Evolutionary conservation across 2,888 invertebrate species (phyloP).

Genomic region (Hemistola chrysoprasaria): DNA sequence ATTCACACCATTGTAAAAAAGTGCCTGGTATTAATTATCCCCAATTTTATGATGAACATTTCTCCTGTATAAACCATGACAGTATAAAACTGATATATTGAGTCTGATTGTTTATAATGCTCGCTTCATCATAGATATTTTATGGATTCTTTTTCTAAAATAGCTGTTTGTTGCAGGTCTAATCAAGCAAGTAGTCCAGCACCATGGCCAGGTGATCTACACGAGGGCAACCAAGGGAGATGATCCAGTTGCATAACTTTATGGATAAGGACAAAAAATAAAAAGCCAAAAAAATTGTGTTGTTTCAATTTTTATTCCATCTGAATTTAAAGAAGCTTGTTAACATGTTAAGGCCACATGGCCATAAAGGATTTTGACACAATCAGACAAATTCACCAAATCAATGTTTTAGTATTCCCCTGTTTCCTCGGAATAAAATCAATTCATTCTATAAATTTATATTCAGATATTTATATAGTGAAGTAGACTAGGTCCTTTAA

Average conservation of each 20-base stretch:
- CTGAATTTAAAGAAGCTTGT: neutral
- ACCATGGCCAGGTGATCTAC: conserved; percentile 98
- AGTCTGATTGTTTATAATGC: conserved; percentile 74
- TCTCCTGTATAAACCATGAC: conserved; percentile 63
- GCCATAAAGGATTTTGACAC: too few relatives aligned
- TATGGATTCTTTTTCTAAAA: too few relatives aligned
- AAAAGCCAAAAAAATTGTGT: conserved; percentile 38
- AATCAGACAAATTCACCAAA: too few relatives aligned
- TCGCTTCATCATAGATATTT: too few relatives aligned
- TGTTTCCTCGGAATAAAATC: too few relatives aligned
- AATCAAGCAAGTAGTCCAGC: conserved; percentile 97
- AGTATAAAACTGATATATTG: conserved; percentile 83
- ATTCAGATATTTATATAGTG: too few relatives aligned
- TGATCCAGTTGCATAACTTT: conserved; percentile 88
- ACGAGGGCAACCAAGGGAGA: conserved; percentile 98
- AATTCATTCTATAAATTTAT: too few relatives aligned
- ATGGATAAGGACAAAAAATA: conserved; percentile 72
- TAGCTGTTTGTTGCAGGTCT: conserved; percentile 85
- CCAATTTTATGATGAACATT: conserved; percentile 54
- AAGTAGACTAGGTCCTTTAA: too few relatives aligned
- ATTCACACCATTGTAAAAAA: neutral
- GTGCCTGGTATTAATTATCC: neutral
- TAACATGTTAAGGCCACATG: too few relatives aligned
- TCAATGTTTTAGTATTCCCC: too few relatives aligned
- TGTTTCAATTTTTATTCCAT: conserved; percentile 18